Percentiles rank a stretch among this genome's conserved stretches.
These are phyloP conservation scores for Lagodon rhomboides DNA, from an alignment of 2,797 vertebrate species.

Conservation along the genomic window DNA sequence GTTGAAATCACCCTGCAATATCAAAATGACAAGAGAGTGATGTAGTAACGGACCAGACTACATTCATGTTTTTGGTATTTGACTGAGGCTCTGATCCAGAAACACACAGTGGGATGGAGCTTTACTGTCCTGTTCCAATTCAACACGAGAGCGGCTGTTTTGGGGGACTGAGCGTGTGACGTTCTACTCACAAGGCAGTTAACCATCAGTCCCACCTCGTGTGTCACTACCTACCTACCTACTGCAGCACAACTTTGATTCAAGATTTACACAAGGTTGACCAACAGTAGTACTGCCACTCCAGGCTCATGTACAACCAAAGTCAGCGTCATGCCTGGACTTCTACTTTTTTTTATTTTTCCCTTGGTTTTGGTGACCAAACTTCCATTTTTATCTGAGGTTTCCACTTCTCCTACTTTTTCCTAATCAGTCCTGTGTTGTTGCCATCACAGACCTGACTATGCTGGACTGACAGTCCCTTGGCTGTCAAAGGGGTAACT, in stretches of 20 bases:
- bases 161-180: slow-evolving; percentile 40
- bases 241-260: slow-evolving; percentile 68
- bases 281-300: slow-evolving; percentile 54
- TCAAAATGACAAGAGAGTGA: slow-evolving; percentile 43
- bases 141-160: slow-evolving; percentile 23
- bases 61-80: slow-evolving; percentile 46
- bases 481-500: slow-evolving; percentile 19
- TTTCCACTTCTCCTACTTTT: slow-evolving; percentile 17
- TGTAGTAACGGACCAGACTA: slow-evolving; percentile 44
- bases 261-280: slow-evolving; percentile 54
- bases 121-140: slow-evolving; percentile 4
- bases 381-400: slow-evolving; percentile 29
- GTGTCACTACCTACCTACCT: slow-evolving; percentile 51
- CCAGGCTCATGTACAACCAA: slow-evolving; percentile 57
- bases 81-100: slow-evolving; percentile 39
- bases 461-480: background rate
- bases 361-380: slow-evolving; percentile 53
- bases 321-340: slow-evolving; percentile 47
- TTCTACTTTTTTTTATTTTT: background rate
- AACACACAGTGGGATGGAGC: slow-evolving; percentile 29
- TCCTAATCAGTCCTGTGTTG: slow-evolving; percentile 1
- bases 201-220: slow-evolving; percentile 34
- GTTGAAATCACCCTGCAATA: slow-evolving; percentile 55
- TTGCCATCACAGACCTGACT: slow-evolving; percentile 7
- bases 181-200: slow-evolving; percentile 30